Conservation (phyloP, 2,797 vertebrate genomes). For the Hyperoplus immaculatus region DNA sequence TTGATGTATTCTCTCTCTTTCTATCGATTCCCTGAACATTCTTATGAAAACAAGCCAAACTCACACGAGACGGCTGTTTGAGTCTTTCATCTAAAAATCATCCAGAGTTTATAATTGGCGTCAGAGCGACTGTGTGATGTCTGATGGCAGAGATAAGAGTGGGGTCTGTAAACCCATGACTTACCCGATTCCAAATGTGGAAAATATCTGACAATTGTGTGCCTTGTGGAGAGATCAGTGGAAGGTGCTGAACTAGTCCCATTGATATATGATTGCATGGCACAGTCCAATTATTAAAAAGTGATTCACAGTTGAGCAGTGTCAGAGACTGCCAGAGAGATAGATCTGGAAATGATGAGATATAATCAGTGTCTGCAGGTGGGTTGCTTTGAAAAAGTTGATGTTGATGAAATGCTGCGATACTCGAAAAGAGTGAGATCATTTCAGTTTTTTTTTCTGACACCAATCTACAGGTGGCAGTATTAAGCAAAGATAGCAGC, state of each 20-base stretch:
- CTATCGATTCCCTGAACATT: background rate
- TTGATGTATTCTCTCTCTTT: background rate
- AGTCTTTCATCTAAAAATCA: slow-evolving; percentile 18
- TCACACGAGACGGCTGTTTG: background rate
- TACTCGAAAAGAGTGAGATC: background rate
- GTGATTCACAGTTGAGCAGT: background rate
- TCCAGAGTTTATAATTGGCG: slow-evolving; percentile 2
- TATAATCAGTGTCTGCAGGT: background rate
- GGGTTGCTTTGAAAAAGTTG: background rate
- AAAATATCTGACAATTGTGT: background rate
- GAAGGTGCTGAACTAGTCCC: background rate
- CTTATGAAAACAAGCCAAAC: background rate
- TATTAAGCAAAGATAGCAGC: no score
- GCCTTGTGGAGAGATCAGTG: background rate
- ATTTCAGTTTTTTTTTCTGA: no score
- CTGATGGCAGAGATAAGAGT: background rate
- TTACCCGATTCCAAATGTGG: background rate
- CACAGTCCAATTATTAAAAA: background rate
- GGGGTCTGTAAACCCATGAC: background rate
- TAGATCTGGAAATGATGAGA: background rate
- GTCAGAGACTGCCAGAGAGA: background rate
- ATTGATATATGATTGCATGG: background rate
- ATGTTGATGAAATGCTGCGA: background rate
- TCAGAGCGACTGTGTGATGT: background rate
- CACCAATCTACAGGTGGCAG: no score